These are phyloP conservation scores for Odontocolon sp. DNA, from an alignment of 2,888 invertebrate genomes.

Conservation along the genomic window DNA sequence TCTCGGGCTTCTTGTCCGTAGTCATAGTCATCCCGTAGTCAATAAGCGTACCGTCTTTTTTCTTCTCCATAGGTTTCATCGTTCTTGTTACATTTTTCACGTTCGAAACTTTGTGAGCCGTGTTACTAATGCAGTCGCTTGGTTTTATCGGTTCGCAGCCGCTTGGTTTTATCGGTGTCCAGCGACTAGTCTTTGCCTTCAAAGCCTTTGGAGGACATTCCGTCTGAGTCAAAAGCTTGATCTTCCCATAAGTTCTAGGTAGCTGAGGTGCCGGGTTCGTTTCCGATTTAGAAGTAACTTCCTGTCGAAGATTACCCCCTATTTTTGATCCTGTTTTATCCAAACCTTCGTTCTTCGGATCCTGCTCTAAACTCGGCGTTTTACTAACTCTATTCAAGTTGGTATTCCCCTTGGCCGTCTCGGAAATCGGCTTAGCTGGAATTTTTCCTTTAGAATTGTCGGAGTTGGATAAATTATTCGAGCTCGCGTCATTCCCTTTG, in stretches of 20 bases:
- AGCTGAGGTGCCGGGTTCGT: conserved; percentile 11
- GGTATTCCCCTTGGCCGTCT: background rate
- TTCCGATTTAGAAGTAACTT: conserved; percentile 12
- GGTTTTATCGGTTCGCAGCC: conserved; percentile 11
- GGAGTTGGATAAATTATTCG: conserved; percentile 18
- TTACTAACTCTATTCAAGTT: background rate
- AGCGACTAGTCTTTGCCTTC: no score
- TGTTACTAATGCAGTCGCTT: background rate
- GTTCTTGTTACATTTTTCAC: conserved; percentile 53
- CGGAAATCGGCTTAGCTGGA: conserved; percentile 40
- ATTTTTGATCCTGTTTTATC: conserved; percentile 16
- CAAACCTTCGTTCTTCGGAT: background rate
- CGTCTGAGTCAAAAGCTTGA: background rate
- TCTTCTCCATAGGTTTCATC: conserved; percentile 69
- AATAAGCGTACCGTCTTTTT: conserved; percentile 67
- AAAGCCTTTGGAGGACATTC: background rate
- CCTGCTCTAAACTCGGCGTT: background rate
- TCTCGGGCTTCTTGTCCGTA: conserved; percentile 61
- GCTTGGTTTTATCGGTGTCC: background rate
- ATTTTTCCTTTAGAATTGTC: conserved; percentile 19
- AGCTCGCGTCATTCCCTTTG: background rate
- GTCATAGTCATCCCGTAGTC: conserved; percentile 69
- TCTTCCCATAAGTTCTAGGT: conserved; percentile 22
- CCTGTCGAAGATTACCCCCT: conserved; percentile 11
- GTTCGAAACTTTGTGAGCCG: background rate